Evolutionary conservation across 2,113 vertebrate genomes (phyloP).

Genomic region (Orientallactaga bullata): DNA sequence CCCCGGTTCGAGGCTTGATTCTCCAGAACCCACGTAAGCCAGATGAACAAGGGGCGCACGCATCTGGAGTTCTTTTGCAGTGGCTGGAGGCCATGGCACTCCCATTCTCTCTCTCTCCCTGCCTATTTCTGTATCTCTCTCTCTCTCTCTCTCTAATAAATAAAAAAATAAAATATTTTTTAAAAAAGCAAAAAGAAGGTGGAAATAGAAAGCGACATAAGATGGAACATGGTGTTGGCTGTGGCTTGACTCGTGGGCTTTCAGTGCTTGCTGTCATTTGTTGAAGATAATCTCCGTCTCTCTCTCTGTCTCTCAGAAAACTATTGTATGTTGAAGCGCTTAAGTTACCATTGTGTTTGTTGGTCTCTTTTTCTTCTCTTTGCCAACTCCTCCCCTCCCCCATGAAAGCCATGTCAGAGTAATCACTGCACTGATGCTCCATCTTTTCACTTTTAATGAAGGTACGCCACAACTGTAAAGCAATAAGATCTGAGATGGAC

Average conservation of each 20-base stretch:
- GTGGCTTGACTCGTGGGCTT: slow-evolving; percentile 91
- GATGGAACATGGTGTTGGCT: slow-evolving; percentile 90
- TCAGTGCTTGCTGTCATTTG: slow-evolving; percentile 86
- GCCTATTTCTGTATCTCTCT: too few species aligned
- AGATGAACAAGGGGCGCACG: too few species aligned
- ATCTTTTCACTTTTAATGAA: slow-evolving; percentile 79
- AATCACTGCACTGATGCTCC: slow-evolving; percentile 82
- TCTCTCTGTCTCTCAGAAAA: neutral
- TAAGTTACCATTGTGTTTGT: slow-evolving; percentile 86
- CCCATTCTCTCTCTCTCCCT: too few species aligned
- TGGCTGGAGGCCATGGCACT: too few species aligned
- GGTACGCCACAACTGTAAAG: slow-evolving; percentile 85
- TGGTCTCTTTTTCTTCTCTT: slow-evolving; percentile 75
- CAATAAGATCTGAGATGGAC: slow-evolving; percentile 87
- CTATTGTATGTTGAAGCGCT: slow-evolving; percentile 83
- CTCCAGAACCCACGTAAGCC: too few species aligned
- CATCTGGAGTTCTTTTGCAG: too few species aligned
- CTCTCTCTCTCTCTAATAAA: too few species aligned
- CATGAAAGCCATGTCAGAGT: slow-evolving; percentile 87
- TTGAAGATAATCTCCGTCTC: slow-evolving; percentile 70
- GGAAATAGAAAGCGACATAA: slow-evolving; percentile 86
- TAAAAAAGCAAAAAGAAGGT: slow-evolving; percentile 70
- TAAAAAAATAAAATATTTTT: too few species aligned
- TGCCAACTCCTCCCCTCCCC: slow-evolving; percentile 49
- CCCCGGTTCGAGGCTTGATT: too few species aligned